Base-by-base conservation (phyloP, 2,113 vertebrate genomes). In the Ciconia stormi region DNA sequence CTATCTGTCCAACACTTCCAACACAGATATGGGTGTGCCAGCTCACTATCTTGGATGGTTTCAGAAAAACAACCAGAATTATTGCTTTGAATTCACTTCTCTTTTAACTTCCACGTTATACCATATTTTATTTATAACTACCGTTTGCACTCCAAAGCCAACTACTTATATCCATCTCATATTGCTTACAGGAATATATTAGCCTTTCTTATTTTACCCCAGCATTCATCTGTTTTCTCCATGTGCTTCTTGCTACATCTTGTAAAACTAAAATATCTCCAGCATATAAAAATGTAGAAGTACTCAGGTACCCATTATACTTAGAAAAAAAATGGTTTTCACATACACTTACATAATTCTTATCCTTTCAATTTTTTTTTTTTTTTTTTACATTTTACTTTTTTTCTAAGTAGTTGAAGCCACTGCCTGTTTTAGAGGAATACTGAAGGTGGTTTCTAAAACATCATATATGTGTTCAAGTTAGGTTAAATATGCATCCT, bases 111-210 rank as follows among this genome's bases (percentile, higher is more conserved):
- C 34, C 17, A 7, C 2, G 1, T 86, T 82, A 74, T 46, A 36
- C 59, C 36, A 47, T 70, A 71, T 76, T 92, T 83, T 96, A 94
- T 90, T 95, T 97, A 86, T 87, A 90, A 84, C 67, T 76, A 67
- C 12, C 5, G 8, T 80, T 91, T 91, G 9, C 55, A 63, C 50
- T 81, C 55, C 59, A 82, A 90, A 95, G 50, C 58, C 49, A 80
- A 20, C 50, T 90, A 38, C 90, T 96, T 86, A 66, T 36, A 93
- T 77, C 7, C 32, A 81, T 90, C 56, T 93, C 38, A 34, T 71
- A 59, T 25, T 95, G 34, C 77, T 84, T 87, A 74, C 55, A 87
- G 46, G 58, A 94, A 88, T 93, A 80, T 77, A 85, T 94, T 91
- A 87, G 47, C 30, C 27, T 81, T 93, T 95, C 74, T 92, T 92